phyloP scores from a whole-genome alignment of 2,113 vertebrate genomes.

The Tachysurus vachellii region DNA sequence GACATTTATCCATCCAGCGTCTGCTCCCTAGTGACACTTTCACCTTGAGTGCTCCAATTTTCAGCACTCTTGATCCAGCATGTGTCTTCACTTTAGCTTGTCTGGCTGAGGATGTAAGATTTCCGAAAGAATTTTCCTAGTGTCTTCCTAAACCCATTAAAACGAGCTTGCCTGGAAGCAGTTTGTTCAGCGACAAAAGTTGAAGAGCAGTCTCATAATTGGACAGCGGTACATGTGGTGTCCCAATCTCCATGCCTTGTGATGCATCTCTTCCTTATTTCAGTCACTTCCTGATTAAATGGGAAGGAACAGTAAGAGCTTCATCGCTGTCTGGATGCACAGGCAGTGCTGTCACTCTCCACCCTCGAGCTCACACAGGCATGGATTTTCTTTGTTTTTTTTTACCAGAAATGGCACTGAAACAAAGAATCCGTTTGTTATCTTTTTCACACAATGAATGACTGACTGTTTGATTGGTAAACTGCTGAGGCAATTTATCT shows the following conservation, averaged over 20 bases:
- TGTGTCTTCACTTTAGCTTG: conserved; percentile 9
- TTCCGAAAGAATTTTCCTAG: conserved; percentile 7
- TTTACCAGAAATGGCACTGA: conserved; percentile 32
- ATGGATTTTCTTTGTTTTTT: conserved; percentile 43
- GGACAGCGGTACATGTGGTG: not conserved
- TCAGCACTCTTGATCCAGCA: conserved; percentile 1
- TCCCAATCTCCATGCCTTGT: conserved; percentile 2
- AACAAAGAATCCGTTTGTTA: conserved; percentile 48
- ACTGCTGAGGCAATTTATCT: conserved; percentile 11
- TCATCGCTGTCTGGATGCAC: conserved; percentile 35
- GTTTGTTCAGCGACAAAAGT: conserved; percentile 9
- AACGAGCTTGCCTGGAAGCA: conserved; percentile 17
- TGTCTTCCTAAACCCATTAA: conserved; percentile 30
- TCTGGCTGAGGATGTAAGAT: conserved; percentile 20
- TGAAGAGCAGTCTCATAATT: conserved; percentile 27
- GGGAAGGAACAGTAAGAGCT: conserved; percentile 35
- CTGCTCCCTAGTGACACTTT: conserved; percentile 25
- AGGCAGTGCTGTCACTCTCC: conserved; percentile 47
- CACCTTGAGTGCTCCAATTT: conserved; percentile 6
- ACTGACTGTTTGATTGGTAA: conserved; percentile 52
- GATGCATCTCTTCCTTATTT: conserved; percentile 15
- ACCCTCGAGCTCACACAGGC: conserved; percentile 14
- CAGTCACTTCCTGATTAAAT: conserved; percentile 27
- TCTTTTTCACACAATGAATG: conserved; percentile 49
- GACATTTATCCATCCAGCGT: not conserved